Percentiles rank a stretch among this genome's conserved stretches.
Evolutionary conservation across 92 coral and sea anemone species (phyloP).

Genomic region (Montipora capitata): DNA sequence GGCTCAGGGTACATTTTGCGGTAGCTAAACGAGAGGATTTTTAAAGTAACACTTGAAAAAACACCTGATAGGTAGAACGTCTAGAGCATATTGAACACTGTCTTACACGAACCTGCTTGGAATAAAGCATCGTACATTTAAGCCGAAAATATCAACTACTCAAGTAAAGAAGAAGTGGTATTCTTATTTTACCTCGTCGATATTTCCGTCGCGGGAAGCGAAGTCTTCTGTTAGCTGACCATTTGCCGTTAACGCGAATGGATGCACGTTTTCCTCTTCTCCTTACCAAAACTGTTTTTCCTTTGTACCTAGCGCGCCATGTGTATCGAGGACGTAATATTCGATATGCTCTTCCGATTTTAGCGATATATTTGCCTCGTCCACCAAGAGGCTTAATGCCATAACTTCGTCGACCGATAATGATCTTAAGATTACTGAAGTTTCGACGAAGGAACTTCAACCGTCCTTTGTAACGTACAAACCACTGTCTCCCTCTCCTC

Average conservation of each 20-base stretch:
- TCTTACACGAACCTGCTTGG: too few species aligned
- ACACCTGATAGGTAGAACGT: too few species aligned
- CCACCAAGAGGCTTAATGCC: too few species aligned
- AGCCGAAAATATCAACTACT: too few species aligned
- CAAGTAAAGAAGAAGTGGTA: too few species aligned
- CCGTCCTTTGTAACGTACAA: not conserved
- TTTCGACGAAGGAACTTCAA: slow-evolving; percentile 7
- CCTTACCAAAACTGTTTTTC: slow-evolving; percentile 6
- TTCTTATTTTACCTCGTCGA: too few species aligned
- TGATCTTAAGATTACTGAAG: not conserved
- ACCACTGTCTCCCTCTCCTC: slow-evolving; percentile 32
- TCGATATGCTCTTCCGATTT: not conserved
- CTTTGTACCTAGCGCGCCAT: slow-evolving; percentile 12
- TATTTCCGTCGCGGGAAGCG: not conserved
- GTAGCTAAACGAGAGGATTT: too few species aligned
- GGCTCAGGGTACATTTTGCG: too few species aligned
- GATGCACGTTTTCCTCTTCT: slow-evolving; percentile 17
- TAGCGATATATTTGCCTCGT: too few species aligned
- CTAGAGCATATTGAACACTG: too few species aligned
- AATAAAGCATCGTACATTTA: too few species aligned
- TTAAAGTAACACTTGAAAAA: too few species aligned
- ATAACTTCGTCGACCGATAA: not conserved
- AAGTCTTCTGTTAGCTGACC: not conserved
- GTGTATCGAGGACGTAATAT: not conserved
- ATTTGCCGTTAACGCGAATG: slow-evolving; percentile 28